A percentile compares a stretch with the other conserved stretches of the same genome.
Conservation (phyloP, 2,797 vertebrate species). For the Pseudotriccus pelzelni region DNA sequence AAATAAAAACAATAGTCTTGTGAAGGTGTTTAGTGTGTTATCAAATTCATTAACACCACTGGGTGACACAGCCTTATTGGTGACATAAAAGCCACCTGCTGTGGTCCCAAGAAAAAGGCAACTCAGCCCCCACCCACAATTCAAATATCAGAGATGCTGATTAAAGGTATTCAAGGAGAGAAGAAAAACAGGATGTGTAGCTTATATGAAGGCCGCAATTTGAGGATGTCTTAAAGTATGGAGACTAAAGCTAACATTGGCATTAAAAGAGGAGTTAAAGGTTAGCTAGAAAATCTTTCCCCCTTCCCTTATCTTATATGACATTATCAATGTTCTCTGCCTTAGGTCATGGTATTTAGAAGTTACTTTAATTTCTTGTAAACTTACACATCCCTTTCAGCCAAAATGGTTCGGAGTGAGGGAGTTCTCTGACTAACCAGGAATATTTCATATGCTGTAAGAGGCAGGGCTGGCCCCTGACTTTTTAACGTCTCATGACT, state of each 20-base stretch:
- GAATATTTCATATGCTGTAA: background rate
- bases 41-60: background rate
- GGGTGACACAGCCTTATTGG: background rate
- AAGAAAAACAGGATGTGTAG: conserved; percentile 2
- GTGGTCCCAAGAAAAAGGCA: background rate
- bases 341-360: background rate
- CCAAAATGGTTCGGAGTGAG: background rate
- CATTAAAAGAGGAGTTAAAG: background rate
- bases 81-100: background rate
- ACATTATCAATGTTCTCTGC: background rate
- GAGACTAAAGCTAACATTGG: background rate
- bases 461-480: background rate
- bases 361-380: background rate
- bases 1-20: background rate
- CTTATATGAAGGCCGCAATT: background rate
- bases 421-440: background rate
- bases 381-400: background rate
- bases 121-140: background rate
- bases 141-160: conserved; percentile 41
- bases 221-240: background rate
- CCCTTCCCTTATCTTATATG: background rate
- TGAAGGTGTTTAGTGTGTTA: background rate
- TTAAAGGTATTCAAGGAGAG: background rate
- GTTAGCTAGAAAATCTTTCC: background rate
- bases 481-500: background rate